Percentiles rank a stretch among this genome's conserved stretches.
Conservation (phyloP, 2,113 vertebrate genomes). For the Otis tarda region DNA sequence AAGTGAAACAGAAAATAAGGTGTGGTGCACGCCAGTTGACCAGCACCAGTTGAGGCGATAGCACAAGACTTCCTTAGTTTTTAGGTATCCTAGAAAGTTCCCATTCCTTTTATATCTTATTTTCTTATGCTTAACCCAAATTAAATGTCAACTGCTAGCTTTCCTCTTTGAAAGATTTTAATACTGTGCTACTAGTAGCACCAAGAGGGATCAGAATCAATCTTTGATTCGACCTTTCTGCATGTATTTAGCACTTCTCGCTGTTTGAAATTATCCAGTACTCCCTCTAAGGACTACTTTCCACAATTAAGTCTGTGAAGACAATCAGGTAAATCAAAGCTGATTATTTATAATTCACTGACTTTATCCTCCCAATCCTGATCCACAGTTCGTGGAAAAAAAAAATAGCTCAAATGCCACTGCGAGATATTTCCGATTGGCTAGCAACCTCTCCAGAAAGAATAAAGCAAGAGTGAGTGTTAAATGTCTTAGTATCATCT, state of each 20-base stretch:
- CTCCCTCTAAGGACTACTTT: neutral
- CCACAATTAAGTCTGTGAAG: neutral
- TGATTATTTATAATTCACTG: neutral
- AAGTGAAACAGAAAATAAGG: neutral
- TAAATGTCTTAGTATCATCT: neutral
- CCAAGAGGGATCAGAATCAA: neutral
- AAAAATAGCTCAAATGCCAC: neutral
- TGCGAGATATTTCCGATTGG: neutral
- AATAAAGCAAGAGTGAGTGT: neutral
- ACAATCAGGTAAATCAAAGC: neutral
- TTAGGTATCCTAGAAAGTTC: neutral
- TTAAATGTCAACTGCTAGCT: neutral
- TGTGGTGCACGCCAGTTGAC: neutral
- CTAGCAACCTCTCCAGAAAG: neutral
- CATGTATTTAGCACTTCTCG: neutral
- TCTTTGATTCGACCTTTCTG: neutral
- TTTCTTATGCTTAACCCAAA: neutral
- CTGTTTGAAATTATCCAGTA: neutral
- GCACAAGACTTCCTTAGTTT: neutral
- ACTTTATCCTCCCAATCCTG: neutral
- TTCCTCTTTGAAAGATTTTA: neutral
- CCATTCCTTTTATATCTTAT: neutral
- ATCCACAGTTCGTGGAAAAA: neutral
- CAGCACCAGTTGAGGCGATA: neutral
- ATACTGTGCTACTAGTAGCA: neutral